A percentile compares a stretch with the other conserved stretches of the same genome.
These are phyloP conservation scores for Sinella curviseta DNA, from an alignment of 1,140 invertebrate species.

Conservation along the genomic window DNA sequence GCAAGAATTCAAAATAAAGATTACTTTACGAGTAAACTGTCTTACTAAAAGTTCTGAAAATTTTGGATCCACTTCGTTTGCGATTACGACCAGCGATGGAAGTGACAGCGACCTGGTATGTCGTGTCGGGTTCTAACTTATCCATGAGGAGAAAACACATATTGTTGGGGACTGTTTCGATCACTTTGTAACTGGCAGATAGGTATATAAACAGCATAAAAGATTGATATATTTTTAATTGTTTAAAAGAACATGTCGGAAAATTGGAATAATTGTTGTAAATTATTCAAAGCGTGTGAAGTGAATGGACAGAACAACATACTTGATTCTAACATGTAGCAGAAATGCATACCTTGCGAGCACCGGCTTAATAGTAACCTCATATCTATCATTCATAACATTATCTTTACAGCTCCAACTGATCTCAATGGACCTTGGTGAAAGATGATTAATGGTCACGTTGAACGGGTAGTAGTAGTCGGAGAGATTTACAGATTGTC, in stretches of 20 bases:
- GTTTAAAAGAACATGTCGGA: too few relatives aligned
- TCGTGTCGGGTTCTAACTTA: slow-evolving; percentile 76
- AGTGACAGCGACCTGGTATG: slow-evolving; percentile 79
- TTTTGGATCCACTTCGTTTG: slow-evolving; percentile 69
- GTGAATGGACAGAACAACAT: background rate
- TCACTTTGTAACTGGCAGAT: slow-evolving; percentile 43
- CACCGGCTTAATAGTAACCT: slow-evolving; percentile 46
- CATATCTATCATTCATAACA: slow-evolving; percentile 40
- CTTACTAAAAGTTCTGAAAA: slow-evolving; percentile 80
- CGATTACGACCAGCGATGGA: slow-evolving; percentile 76
- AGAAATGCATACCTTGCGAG: slow-evolving; percentile 35
- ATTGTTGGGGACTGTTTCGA: slow-evolving; percentile 47
- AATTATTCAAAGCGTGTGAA: background rate
- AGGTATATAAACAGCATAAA: background rate
- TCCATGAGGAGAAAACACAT: slow-evolving; percentile 39
- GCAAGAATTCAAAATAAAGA: background rate
- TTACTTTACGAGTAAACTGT: background rate
- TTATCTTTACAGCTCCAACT: slow-evolving; percentile 44
- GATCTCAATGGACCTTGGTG: slow-evolving; percentile 39
- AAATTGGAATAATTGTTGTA: too few relatives aligned
- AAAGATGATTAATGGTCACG: slow-evolving; percentile 42
- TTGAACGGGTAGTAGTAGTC: slow-evolving; percentile 34
- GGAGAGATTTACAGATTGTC: background rate
- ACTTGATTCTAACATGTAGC: slow-evolving; percentile 1
- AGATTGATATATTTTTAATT: background rate